These are phyloP conservation scores for Octodon degus DNA, from an alignment of 2,113 vertebrate species.

Conservation along the genomic window DNA sequence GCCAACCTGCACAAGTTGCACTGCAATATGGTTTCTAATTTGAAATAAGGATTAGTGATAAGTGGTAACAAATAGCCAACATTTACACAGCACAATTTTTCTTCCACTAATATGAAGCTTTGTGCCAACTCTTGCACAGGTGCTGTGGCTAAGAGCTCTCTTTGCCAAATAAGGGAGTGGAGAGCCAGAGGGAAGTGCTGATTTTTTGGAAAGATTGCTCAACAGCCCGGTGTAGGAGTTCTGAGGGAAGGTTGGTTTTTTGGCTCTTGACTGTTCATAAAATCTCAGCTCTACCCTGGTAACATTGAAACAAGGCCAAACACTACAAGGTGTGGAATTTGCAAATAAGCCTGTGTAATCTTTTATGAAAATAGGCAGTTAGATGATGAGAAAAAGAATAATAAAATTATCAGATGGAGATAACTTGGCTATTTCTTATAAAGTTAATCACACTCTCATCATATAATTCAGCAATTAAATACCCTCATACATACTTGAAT, in stretches of 20 bases:
- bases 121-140: background rate
- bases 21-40: background rate
- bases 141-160: background rate
- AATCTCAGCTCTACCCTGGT: slow-evolving; percentile 47
- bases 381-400: background rate
- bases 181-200: background rate
- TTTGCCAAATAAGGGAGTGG: background rate
- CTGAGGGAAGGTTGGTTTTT: background rate
- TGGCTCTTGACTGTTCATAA: background rate
- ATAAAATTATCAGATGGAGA: background rate
- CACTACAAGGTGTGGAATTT: background rate
- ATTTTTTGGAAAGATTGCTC: slow-evolving; percentile 30
- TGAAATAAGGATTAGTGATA: background rate
- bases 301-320: slow-evolving; percentile 1
- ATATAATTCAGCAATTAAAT: background rate
- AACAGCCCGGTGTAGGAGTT: background rate
- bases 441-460: slow-evolving; percentile 7
- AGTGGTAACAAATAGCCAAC: background rate
- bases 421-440: background rate
- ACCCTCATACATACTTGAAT: background rate
- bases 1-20: background rate
- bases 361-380: slow-evolving; percentile 16
- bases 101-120: background rate
- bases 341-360: background rate
- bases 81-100: background rate